Percentiles rank a stretch among this genome's conserved stretches.
These are phyloP conservation scores for Xerus inauris DNA, from an alignment of 2,113 vertebrate species.

Conservation along the genomic window DNA sequence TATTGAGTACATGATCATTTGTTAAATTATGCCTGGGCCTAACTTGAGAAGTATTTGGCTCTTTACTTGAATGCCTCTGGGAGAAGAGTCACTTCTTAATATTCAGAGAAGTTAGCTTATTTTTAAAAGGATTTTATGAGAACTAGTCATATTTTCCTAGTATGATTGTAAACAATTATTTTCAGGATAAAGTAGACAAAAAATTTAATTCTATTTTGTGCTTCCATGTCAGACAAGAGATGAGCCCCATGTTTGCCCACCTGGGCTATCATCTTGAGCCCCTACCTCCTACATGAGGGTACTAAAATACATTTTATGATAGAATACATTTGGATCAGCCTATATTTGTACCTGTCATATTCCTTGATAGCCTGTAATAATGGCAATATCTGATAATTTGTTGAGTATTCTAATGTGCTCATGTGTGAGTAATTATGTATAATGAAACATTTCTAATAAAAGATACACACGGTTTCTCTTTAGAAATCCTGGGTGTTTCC, in stretches of 20 bases:
- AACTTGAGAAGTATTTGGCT: neutral
- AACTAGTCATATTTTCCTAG: neutral
- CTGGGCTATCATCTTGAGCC: neutral
- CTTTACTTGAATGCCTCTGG: neutral
- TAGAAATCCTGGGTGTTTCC: neutral
- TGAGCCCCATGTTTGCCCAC: neutral
- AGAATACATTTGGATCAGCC: neutral
- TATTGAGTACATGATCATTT: neutral
- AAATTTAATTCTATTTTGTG: neutral
- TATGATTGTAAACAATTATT: neutral
- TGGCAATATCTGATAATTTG: neutral
- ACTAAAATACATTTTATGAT: neutral
- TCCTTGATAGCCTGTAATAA: neutral
- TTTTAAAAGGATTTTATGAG: neutral
- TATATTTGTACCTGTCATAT: neutral
- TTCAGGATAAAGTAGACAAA: neutral
- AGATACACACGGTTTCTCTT: neutral
- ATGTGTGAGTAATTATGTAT: neutral
- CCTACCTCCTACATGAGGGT: neutral
- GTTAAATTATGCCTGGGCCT: neutral
- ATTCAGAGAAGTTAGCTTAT: neutral
- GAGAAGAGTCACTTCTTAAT: neutral
- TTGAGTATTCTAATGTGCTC: neutral
- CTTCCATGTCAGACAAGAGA: neutral
- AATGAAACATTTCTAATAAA: neutral